A percentile compares a stretch with the other conserved stretches of the same genome.
Conservation (phyloP, 2,888 invertebrate genomes). For the Cinara cedri region DNA sequence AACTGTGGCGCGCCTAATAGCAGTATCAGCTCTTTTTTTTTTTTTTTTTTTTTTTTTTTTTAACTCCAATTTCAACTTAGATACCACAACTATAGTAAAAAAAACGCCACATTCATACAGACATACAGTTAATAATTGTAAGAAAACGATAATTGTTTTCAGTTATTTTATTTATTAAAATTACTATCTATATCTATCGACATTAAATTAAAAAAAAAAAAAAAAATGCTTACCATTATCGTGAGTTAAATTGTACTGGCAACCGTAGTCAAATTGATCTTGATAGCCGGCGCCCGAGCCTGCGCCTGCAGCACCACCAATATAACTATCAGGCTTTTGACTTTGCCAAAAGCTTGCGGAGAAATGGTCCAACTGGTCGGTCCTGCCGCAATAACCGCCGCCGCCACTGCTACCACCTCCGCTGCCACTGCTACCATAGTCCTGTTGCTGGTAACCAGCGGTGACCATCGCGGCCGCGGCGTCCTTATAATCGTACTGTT, state of each 20-base stretch:
- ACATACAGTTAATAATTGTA: too few relatives aligned
- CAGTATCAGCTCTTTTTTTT: too few relatives aligned
- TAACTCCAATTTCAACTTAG: too few relatives aligned
- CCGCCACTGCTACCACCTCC: not conserved
- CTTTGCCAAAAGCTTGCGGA: slow-evolving; percentile 43
- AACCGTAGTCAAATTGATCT: slow-evolving; percentile 47
- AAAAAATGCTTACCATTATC: slow-evolving; percentile 27
- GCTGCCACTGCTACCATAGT: not conserved
- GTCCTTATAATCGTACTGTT: slow-evolving; percentile 43
- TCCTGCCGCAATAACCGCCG: slow-evolving; percentile 22
- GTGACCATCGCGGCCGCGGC: not conserved
- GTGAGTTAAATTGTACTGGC: slow-evolving; percentile 47
- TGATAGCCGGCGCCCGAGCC: slow-evolving; percentile 3
- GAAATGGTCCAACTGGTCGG: slow-evolving; percentile 48
- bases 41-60: too few relatives aligned
- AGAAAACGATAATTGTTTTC: too few relatives aligned
- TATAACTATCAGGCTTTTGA: slow-evolving; percentile 41
- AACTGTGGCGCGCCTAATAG: too few relatives aligned
- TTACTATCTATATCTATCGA: too few relatives aligned
- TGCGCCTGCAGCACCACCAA: not conserved
- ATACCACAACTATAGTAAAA: too few relatives aligned
- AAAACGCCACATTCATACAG: too few relatives aligned
- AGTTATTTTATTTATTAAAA: too few relatives aligned
- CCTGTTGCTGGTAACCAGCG: slow-evolving; percentile 44
- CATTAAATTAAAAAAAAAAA: not conserved